These are phyloP conservation scores for Blastobasis adustella DNA, from an alignment of 2,888 invertebrate species.

Conservation along the genomic window DNA sequence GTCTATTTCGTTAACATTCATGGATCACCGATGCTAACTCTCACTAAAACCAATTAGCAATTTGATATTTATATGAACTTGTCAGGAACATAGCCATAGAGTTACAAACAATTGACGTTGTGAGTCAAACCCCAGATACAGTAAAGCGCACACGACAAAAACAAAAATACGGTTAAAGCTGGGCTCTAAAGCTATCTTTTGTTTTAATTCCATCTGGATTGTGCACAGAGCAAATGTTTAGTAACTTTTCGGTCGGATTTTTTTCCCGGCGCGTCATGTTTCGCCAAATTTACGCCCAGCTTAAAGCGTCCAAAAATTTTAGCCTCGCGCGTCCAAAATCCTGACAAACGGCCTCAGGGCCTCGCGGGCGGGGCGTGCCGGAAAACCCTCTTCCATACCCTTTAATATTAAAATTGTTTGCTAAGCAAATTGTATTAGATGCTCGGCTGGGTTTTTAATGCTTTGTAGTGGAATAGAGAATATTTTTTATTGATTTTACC, in stretches of 20 bases:
- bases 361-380: constrained; percentile 39
- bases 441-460: too few species aligned
- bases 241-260: constrained; percentile 47
- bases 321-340: constrained; percentile 79
- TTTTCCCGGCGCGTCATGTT: constrained; percentile 65
- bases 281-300: constrained; percentile 69
- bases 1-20: too few species aligned
- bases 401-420: constrained; percentile 49
- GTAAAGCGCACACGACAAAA: too few species aligned
- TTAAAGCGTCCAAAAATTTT: constrained; percentile 73
- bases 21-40: too few species aligned
- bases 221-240: constrained; percentile 32
- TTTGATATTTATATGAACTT: too few species aligned
- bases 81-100: too few species aligned
- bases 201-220: constrained; percentile 15
- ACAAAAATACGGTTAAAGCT: too few species aligned
- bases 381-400: constrained; percentile 47
- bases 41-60: too few species aligned
- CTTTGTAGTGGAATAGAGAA: too few species aligned
- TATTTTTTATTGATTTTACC: too few species aligned
- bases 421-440: constrained; percentile 26
- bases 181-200: neutral
- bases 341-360: constrained; percentile 75
- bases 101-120: too few species aligned
- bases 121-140: too few species aligned